phyloP scores from a whole-genome alignment of 1,140 invertebrate species.

The Bombus sibiricus region DNA sequence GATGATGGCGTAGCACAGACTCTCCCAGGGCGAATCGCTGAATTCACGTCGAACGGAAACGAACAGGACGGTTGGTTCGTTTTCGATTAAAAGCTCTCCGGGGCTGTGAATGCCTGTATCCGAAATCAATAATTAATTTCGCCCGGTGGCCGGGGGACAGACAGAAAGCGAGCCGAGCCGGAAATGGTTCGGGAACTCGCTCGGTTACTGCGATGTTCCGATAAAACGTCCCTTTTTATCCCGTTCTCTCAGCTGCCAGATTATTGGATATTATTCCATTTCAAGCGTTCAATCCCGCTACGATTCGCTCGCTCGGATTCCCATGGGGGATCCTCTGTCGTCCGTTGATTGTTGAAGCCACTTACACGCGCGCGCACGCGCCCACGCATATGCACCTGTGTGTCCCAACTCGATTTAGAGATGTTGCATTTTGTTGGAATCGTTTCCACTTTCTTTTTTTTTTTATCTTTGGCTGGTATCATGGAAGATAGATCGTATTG shows the following conservation, averaged over 20 bases:
- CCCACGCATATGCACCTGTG: neutral
- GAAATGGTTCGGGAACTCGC: conserved; percentile 63
- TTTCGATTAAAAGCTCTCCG: conserved; percentile 75
- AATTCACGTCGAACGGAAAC: conserved; percentile 59
- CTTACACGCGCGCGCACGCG: conserved; percentile 22
- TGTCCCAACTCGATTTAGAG: neutral
- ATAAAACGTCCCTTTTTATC: conserved; percentile 79
- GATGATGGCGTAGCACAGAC: conserved; percentile 24
- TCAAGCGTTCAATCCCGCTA: conserved; percentile 80
- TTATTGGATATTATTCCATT: conserved; percentile 82
- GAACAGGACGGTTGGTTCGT: conserved; percentile 68
- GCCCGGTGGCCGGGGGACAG: conserved; percentile 52
- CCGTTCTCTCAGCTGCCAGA: conserved; percentile 73
- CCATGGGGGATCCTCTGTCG: conserved; percentile 68
- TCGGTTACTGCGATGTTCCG: conserved; percentile 73
- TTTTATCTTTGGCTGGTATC: neutral
- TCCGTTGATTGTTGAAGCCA: conserved; percentile 66
- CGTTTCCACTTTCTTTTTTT: neutral
- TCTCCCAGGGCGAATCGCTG: conserved; percentile 42
- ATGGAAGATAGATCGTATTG: neutral
- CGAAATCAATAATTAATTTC: conserved; percentile 82
- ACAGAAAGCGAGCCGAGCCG: conserved; percentile 57
- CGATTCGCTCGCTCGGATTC: conserved; percentile 78
- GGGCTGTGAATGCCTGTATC: conserved; percentile 74
- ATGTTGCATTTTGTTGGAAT: neutral